phyloP scores from a whole-genome alignment of 2,797 vertebrate genomes.

The Sebastolobus alascanus region DNA sequence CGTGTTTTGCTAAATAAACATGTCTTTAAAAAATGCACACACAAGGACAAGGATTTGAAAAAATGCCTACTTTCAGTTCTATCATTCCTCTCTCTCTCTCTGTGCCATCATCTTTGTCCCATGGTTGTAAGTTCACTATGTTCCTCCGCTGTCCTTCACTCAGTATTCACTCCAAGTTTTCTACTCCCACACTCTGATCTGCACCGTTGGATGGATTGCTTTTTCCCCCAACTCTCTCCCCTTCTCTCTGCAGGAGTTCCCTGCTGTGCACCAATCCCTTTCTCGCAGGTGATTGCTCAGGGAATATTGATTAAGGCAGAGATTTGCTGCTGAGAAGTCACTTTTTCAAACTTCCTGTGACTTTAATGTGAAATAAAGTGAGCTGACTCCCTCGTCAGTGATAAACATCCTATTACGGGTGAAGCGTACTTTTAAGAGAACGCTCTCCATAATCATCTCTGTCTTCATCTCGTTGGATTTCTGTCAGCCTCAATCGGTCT shows the following conservation, averaged over 20 bases:
- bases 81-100: neutral
- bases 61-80: conserved; percentile 1
- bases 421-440: conserved; percentile 39
- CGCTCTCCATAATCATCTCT: conserved; percentile 12
- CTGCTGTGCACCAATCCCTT: conserved; percentile 80
- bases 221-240: conserved; percentile 57
- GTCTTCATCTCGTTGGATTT: conserved; percentile 43
- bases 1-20: conserved; percentile 19
- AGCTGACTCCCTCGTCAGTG: conserved; percentile 46
- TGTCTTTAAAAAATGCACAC: conserved; percentile 26
- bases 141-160: conserved; percentile 56
- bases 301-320: conserved; percentile 86
- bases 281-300: conserved; percentile 84
- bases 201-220: conserved; percentile 69
- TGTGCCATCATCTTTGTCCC: conserved; percentile 22
- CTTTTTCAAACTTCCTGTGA: conserved; percentile 78
- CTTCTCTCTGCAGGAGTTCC: conserved; percentile 73
- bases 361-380: conserved; percentile 76
- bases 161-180: conserved; percentile 69
- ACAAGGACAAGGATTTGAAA: conserved; percentile 9
- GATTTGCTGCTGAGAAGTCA: conserved; percentile 80
- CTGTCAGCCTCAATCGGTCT: conserved; percentile 39
- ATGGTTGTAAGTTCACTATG: conserved; percentile 25
- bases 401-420: conserved; percentile 62
- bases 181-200: conserved; percentile 67